Conservation (phyloP, 2,113 vertebrate genomes). For the Monarcha castaneiventris region DNA sequence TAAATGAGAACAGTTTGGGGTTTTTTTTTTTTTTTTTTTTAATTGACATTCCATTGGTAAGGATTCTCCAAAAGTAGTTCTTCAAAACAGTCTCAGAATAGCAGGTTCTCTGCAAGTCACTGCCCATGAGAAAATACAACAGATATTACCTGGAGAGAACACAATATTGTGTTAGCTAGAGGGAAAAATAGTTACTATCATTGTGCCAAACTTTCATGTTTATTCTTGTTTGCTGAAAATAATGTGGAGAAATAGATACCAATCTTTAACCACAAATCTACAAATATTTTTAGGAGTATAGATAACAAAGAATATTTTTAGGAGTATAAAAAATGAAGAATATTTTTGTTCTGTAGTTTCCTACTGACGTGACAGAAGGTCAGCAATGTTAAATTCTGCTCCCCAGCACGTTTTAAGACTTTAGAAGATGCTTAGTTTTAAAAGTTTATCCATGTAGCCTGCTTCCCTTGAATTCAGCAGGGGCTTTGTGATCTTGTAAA, state of each 20-base stretch:
- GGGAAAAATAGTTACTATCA: neutral
- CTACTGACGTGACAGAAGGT: neutral
- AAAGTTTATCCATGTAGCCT: neutral
- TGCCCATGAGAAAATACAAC: neutral
- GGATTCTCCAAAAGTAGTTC: neutral
- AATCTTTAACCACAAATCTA: neutral
- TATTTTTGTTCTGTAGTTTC: neutral
- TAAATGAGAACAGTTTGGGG: neutral
- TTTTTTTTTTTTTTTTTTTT: neutral
- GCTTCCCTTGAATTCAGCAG: neutral
- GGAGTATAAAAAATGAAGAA: neutral
- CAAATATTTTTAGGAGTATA: neutral
- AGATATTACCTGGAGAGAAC: neutral
- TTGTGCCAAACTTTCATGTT: neutral
- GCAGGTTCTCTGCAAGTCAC: neutral
- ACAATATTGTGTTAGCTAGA: neutral
- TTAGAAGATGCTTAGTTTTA: neutral
- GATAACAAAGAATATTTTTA: neutral
- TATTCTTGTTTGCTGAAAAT: neutral
- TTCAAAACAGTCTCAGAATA: neutral
- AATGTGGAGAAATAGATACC: neutral
- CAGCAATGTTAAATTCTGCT: neutral
- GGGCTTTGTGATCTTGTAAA: neutral
- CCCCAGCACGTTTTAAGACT: neutral
- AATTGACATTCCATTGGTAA: neutral